Conservation (phyloP, 2,888 invertebrate species). For the Dasypolia templi region DNA sequence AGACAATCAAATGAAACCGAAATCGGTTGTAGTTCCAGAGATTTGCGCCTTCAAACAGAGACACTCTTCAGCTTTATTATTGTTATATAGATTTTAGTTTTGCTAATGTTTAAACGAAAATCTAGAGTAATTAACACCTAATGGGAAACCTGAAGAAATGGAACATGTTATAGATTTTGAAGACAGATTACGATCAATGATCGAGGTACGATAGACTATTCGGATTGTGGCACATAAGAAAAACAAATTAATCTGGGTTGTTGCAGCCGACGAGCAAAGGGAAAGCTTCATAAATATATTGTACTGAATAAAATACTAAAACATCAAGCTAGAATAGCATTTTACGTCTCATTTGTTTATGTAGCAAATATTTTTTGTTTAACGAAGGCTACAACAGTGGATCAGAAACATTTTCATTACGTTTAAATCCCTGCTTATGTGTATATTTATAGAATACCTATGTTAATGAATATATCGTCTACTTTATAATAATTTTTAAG, state of each 20-base stretch:
- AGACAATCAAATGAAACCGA: too few species aligned
- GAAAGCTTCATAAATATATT: slow-evolving; percentile 6
- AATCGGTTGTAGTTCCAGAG: too few species aligned
- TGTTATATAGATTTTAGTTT: too few species aligned
- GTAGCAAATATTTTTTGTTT: slow-evolving; percentile 28
- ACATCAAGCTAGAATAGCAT: slow-evolving; percentile 12
- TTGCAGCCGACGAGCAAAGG: neutral
- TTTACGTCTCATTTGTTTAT: neutral
- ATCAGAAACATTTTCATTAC: slow-evolving; percentile 36
- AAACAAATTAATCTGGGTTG: slow-evolving; percentile 17
- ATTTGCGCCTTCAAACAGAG: too few species aligned
- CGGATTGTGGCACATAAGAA: neutral
- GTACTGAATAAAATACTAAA: slow-evolving; percentile 9
- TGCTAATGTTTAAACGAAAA: slow-evolving; percentile 14
- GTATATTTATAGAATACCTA: slow-evolving; percentile 16
- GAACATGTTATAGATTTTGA: neutral
- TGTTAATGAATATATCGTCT: neutral
- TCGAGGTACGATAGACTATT: too few species aligned
- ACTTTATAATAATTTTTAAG: neutral
- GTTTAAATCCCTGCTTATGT: slow-evolving; percentile 13
- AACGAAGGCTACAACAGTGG: neutral
- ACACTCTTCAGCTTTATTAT: too few species aligned
- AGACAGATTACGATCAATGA: neutral
- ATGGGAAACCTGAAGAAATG: neutral
- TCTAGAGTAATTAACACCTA: neutral